Conservation (phyloP, 2,797 vertebrate genomes). For the Molossus alvarezi region DNA sequence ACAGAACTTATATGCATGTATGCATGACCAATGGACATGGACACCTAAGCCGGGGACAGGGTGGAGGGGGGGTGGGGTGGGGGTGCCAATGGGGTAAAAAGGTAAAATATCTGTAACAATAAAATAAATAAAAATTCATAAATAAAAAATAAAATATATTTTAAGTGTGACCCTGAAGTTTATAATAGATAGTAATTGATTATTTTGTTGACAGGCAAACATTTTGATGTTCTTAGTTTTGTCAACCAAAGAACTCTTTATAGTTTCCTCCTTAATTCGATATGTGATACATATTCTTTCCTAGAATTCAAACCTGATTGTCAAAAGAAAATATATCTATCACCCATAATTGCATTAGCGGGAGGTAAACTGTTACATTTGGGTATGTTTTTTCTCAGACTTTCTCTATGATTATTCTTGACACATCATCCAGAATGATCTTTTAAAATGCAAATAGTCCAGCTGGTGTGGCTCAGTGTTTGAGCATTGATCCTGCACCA, state of each 20-base stretch:
- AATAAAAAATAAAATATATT: too few relatives aligned
- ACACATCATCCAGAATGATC: background rate
- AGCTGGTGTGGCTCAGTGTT: too few relatives aligned
- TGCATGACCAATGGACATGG: too few relatives aligned
- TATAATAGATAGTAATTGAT: background rate
- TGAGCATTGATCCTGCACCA: too few relatives aligned
- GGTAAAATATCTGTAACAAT: too few relatives aligned
- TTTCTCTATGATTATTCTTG: background rate
- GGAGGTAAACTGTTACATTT: background rate
- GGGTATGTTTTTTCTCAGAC: background rate
- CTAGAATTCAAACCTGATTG: conserved; percentile 44
- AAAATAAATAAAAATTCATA: too few relatives aligned
- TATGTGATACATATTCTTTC: background rate
- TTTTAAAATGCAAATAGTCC: background rate
- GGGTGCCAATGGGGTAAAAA: too few relatives aligned
- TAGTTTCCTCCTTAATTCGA: background rate
- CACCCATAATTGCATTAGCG: background rate
- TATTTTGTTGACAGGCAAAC: background rate
- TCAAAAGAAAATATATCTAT: background rate
- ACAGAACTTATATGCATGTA: too few relatives aligned
- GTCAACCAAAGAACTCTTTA: background rate
- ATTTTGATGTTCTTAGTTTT: background rate
- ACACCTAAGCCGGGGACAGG: too few relatives aligned
- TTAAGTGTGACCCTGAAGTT: background rate
- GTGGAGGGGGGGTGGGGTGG: too few relatives aligned